phyloP scores from a whole-genome alignment of 2,888 invertebrate genomes.

The Trichacis sp. region DNA sequence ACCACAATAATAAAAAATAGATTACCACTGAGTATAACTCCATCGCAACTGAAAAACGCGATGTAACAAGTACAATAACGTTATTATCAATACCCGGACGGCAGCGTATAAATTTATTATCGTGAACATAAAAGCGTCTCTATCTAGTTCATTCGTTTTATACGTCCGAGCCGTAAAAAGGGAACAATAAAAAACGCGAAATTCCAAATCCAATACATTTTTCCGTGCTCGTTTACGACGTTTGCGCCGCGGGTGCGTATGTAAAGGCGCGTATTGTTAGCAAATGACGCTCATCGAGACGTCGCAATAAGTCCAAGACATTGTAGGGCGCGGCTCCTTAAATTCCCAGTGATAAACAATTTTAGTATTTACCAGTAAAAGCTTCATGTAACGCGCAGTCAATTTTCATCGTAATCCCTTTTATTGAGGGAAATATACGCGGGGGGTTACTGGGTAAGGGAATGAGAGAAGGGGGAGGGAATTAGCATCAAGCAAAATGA shows the following conservation, averaged over 20 bases:
- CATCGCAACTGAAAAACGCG: background rate
- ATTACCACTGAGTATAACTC: too few species aligned
- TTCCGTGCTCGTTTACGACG: conserved; percentile 31
- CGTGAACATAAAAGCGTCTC: conserved; percentile 33
- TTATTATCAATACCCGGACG: conserved; percentile 41
- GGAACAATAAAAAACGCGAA: conserved; percentile 37
- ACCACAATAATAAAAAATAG: too few species aligned
- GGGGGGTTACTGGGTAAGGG: background rate
- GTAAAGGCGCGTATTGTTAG: conserved; percentile 32
- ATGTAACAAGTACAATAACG: conserved; percentile 43
- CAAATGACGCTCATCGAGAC: conserved; percentile 38
- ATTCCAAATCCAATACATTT: conserved; percentile 37
- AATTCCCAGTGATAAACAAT: conserved; percentile 60
- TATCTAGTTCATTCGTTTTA: conserved; percentile 40
- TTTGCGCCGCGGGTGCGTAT: conserved; percentile 4
- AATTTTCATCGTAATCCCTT: background rate
- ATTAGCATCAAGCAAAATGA: conserved; percentile 7
- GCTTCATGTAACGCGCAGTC: conserved; percentile 46
- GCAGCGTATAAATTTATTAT: conserved; percentile 33
- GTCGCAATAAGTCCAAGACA: conserved; percentile 35
- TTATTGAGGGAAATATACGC: background rate
- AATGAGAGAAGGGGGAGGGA: background rate
- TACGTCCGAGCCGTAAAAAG: conserved; percentile 36
- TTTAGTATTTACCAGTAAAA: conserved; percentile 59
- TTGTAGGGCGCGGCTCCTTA: conserved; percentile 41